Evolutionary conservation across 2,888 invertebrate species (phyloP).

Genomic region (Neocrepidodera transversa): DNA sequence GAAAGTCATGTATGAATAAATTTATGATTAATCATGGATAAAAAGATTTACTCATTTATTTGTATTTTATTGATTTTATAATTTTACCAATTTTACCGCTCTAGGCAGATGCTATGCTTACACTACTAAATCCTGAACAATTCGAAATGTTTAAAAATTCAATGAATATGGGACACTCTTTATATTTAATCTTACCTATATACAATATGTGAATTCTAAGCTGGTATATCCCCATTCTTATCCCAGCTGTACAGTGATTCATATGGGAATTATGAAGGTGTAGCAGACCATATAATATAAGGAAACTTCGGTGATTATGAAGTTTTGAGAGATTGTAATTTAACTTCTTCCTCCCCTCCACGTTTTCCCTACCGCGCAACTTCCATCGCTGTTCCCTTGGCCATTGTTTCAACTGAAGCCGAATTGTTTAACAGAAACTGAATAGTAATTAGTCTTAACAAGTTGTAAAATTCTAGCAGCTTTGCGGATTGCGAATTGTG

Average conservation of each 20-base stretch:
- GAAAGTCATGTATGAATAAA: too few relatives aligned
- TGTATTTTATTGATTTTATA: too few relatives aligned
- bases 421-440: slow-evolving; percentile 29
- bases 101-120: too few relatives aligned
- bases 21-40: too few relatives aligned
- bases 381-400: not conserved
- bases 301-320: slow-evolving; percentile 39
- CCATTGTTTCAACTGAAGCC: slow-evolving; percentile 31
- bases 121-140: too few relatives aligned
- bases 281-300: slow-evolving; percentile 33
- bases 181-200: too few relatives aligned
- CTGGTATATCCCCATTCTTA: not conserved
- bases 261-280: slow-evolving; percentile 31
- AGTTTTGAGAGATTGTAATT: slow-evolving; percentile 35
- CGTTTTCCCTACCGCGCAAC: not conserved
- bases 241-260: slow-evolving; percentile 17
- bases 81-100: too few relatives aligned
- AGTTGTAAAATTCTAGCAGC: slow-evolving; percentile 25
- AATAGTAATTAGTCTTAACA: slow-evolving; percentile 33
- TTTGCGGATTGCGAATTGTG: not conserved
- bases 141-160: too few relatives aligned
- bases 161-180: too few relatives aligned
- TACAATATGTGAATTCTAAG: slow-evolving; percentile 5
- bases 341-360: slow-evolving; percentile 24
- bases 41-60: too few relatives aligned